phyloP scores from a whole-genome alignment of 2,888 invertebrate genomes.

The Agonopterix heracliana region DNA sequence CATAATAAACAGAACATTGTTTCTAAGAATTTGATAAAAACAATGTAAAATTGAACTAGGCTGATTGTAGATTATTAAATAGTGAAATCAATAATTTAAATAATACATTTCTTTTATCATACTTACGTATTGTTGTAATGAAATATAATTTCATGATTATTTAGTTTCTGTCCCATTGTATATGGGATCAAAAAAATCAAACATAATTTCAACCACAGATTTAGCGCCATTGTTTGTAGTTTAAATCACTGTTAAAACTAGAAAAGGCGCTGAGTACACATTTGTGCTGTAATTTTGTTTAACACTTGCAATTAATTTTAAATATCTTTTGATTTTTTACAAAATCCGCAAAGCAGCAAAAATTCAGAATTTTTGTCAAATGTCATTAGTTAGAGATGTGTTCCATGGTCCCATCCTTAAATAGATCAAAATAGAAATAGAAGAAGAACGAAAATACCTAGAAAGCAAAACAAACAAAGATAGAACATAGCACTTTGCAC shows the following conservation, averaged over 20 bases:
- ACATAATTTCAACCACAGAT: conserved; percentile 26
- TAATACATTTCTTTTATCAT: no score
- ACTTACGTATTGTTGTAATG: conserved; percentile 69
- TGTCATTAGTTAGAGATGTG: neutral
- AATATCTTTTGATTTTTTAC: neutral
- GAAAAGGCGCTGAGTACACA: neutral
- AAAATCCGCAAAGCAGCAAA: conserved; percentile 1
- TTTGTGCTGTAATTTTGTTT: neutral
- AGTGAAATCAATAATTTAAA: no score
- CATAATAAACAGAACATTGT: no score
- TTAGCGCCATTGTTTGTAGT: conserved; percentile 25
- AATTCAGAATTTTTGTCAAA: neutral
- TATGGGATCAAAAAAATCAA: conserved; percentile 24
- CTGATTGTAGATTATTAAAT: no score
- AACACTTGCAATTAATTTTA: neutral
- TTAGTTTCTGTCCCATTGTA: conserved; percentile 7
- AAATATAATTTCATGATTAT: conserved; percentile 50
- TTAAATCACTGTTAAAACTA: conserved; percentile 3
- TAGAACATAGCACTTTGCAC: no score
- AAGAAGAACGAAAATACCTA: no score
- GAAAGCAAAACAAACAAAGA: no score
- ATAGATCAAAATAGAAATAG: no score
- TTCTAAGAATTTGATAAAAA: no score
- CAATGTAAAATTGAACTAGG: no score
- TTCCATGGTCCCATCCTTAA: no score